Evolutionary conservation across 1,140 invertebrate genomes (phyloP), one percentile per base, ranked within the genome.

Genomic region (Ericerus pela): DNA sequence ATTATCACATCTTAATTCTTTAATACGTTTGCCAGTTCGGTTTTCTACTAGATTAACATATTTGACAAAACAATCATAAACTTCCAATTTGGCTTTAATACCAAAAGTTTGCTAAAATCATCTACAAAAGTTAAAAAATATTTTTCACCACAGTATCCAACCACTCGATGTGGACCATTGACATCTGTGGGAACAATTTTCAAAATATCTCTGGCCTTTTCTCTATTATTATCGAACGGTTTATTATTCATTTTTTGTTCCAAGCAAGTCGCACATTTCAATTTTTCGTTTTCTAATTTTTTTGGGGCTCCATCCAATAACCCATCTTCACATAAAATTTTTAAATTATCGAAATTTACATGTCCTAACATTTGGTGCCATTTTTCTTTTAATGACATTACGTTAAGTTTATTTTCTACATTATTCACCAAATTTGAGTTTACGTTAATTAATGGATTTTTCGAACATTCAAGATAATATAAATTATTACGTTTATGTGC

Each of bases 41-140:
- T 18, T 41, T 33, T 57, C 2, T n/a, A 53, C 43, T 14, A n/a
- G 14, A 37, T 28, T 36, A 10, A 55, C 30, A 60, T 60, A 65
- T 8, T 58, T 55, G 18, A 60, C 61, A 29, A 65, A 61, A 57
- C 57, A 54, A 18, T 43, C 29, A 36, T 51, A 51, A 61, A 63
- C 57, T 66, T 59, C 2, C 62, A 60, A 58, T 64, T 61, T 27
- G 41, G 47, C 57, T 66, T 66, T 18, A 28, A 20, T 52, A 58
- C 43, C 8, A 55, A 58, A 33, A 61, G 63, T 58, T 66, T 59
- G 4, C 61, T 61, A 33, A 54, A 68, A 51, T 68, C 63, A 47
- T 67, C 65, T 16, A 66, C 62, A 53, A 66, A 63, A 0, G 59
- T 59, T 2, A 64, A 54, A 47, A 62, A 62, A 43, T 65, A 68